Conservation (phyloP, 1,140 invertebrate species). For the Pararge aegeria region DNA sequence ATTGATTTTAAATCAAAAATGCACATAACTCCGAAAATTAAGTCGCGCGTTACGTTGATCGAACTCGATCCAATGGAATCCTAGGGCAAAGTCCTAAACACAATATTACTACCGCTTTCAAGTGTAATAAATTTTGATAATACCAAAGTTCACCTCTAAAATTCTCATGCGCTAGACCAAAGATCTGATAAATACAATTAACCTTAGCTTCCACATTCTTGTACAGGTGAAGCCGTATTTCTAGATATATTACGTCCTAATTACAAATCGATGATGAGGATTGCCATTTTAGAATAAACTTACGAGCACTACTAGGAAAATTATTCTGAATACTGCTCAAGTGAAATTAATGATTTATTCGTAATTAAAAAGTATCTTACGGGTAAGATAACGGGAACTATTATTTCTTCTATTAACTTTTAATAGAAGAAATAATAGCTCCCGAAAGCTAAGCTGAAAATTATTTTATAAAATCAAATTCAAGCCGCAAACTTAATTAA, state of each 20-base stretch:
- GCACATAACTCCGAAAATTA: too few relatives aligned
- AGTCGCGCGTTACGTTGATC: too few relatives aligned
- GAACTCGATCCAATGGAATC: too few relatives aligned
- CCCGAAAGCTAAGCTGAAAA: too few relatives aligned
- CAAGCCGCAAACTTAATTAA: too few relatives aligned
- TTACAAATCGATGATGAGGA: neutral
- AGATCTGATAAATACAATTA: slow-evolving; percentile 7
- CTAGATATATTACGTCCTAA: slow-evolving; percentile 2
- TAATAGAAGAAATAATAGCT: too few relatives aligned
- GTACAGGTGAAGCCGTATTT: neutral
- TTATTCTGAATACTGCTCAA: neutral
- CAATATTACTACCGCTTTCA: too few relatives aligned
- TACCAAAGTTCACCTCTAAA: neutral
- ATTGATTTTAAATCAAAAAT: too few relatives aligned
- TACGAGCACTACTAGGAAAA: neutral
- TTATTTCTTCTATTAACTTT: too few relatives aligned
- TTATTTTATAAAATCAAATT: too few relatives aligned
- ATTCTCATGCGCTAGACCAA: neutral
- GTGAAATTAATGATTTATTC: neutral
- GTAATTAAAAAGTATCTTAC: neutral
- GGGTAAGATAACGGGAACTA: too few relatives aligned
- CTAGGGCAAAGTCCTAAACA: too few relatives aligned
- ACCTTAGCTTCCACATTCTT: slow-evolving; percentile 1
- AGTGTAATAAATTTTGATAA: neutral
- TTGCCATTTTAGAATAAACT: neutral